These are phyloP conservation scores for Holocentrus rufus DNA, from an alignment of 2,797 vertebrate species.

Conservation along the genomic window DNA sequence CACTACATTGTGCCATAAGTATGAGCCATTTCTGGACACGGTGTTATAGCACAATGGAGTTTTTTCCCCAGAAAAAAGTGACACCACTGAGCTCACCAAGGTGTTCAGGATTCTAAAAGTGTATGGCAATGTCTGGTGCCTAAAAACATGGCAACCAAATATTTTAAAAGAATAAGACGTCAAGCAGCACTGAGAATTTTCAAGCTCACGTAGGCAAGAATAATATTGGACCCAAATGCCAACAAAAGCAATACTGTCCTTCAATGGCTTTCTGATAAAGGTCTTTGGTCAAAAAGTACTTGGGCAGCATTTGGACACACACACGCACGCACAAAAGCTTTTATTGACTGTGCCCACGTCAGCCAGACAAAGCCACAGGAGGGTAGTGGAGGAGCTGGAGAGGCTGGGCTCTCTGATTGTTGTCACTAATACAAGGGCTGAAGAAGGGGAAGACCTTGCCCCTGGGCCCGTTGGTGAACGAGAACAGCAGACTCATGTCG, in stretches of 20 bases:
- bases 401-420: conserved; percentile 75
- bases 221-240: not conserved
- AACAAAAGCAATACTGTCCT: not conserved
- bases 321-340: conserved; percentile 11
- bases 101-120: conserved; percentile 4
- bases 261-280: not conserved
- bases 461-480: conserved; percentile 78
- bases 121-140: not conserved
- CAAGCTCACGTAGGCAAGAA: not conserved
- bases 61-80: not conserved
- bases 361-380: conserved; percentile 49
- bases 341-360: conserved; percentile 16
- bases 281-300: conserved; percentile 32
- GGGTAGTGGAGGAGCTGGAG: conserved; percentile 84
- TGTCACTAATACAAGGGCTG: conserved; percentile 86
- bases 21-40: not conserved
- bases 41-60: not conserved
- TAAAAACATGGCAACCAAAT: not conserved
- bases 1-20: not conserved
- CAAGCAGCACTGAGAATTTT: not conserved
- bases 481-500: conserved; percentile 85
- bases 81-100: not conserved
- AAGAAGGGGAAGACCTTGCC: conserved; percentile 86
- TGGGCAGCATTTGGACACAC: not conserved
- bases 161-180: not conserved